A percentile compares a stretch with the other conserved stretches of the same genome.
These are phyloP conservation scores for Geothlypis trichas DNA, from an alignment of 2,113 vertebrate species.

Conservation along the genomic window DNA sequence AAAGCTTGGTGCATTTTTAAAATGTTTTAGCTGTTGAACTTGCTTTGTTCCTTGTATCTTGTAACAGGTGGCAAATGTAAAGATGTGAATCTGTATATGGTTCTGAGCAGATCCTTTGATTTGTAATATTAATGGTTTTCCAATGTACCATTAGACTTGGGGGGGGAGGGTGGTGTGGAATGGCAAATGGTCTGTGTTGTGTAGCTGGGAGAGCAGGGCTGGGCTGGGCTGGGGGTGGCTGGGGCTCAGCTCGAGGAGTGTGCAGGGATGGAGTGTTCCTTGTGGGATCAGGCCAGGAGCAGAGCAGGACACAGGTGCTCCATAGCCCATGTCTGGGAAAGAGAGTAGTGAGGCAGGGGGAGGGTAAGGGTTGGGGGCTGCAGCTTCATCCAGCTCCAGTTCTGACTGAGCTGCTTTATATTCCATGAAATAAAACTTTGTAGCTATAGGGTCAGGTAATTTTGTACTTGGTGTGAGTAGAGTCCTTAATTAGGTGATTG, in stretches of 20 bases:
- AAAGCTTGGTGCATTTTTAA: conserved; percentile 83
- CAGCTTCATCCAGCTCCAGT: background rate
- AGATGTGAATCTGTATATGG: conserved; percentile 79
- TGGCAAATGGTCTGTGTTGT: background rate
- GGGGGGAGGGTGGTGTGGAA: background rate
- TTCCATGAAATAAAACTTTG: background rate
- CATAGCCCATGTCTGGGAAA: background rate
- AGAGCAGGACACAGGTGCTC: background rate
- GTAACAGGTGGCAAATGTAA: conserved; percentile 79
- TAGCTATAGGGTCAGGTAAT: background rate
- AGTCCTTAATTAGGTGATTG: background rate
- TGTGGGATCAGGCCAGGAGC: background rate
- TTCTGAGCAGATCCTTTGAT: conserved; percentile 75
- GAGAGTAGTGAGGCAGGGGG: fast-evolving
- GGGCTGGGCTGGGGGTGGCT: background rate
- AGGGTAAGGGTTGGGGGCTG: background rate
- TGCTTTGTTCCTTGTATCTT: conserved; percentile 77
- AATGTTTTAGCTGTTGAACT: conserved; percentile 81
- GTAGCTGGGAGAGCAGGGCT: background rate
- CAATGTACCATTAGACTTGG: conserved; percentile 72
- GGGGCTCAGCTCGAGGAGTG: background rate
- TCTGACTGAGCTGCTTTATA: conserved; percentile 30
- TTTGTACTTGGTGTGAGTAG: conserved; percentile 27
- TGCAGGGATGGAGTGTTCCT: background rate
- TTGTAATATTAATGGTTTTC: conserved; percentile 73